These are phyloP conservation scores for Sinopyrophorus schimmeli DNA, from an alignment of 2,888 invertebrate species.

Conservation along the genomic window DNA sequence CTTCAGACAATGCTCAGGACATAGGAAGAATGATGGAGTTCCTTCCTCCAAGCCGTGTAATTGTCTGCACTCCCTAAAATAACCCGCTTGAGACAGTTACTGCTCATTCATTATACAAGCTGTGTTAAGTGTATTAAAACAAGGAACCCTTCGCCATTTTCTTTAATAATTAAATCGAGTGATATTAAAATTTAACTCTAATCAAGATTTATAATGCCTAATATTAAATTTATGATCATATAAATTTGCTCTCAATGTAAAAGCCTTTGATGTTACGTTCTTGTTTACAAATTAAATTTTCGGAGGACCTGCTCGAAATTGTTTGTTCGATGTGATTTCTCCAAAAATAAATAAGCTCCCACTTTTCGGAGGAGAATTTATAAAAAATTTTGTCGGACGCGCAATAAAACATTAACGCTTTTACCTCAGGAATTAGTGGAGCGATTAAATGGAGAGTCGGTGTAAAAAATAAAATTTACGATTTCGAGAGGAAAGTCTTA, in stretches of 20 bases:
- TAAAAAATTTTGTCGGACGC: too few relatives aligned
- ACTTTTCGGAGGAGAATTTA: too few relatives aligned
- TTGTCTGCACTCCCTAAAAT: constrained; percentile 52
- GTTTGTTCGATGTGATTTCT: not conserved
- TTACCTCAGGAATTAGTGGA: too few relatives aligned
- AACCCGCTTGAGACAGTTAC: constrained; percentile 49
- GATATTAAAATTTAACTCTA: constrained; percentile 6
- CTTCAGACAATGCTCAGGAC: constrained; percentile 52
- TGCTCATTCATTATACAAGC: constrained; percentile 51
- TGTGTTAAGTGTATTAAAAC: constrained; percentile 45
- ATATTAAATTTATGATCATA: not conserved
- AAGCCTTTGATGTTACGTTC: not conserved
- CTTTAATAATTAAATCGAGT: constrained; percentile 15
- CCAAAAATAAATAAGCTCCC: not conserved
- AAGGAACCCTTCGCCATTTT: constrained; percentile 13
- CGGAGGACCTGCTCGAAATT: not conserved
- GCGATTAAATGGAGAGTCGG: too few relatives aligned
- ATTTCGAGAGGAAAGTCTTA: too few relatives aligned
- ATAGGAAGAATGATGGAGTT: constrained; percentile 53
- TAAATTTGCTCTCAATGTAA: not conserved
- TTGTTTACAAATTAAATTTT: constrained; percentile 4
- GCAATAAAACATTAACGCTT: too few relatives aligned
- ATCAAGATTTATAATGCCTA: constrained; percentile 5
- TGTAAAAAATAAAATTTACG: too few relatives aligned
- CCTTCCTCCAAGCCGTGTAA: constrained; percentile 53